These are phyloP conservation scores for Hippotragus niger DNA, from an alignment of 2,113 vertebrate genomes.

Conservation along the genomic window DNA sequence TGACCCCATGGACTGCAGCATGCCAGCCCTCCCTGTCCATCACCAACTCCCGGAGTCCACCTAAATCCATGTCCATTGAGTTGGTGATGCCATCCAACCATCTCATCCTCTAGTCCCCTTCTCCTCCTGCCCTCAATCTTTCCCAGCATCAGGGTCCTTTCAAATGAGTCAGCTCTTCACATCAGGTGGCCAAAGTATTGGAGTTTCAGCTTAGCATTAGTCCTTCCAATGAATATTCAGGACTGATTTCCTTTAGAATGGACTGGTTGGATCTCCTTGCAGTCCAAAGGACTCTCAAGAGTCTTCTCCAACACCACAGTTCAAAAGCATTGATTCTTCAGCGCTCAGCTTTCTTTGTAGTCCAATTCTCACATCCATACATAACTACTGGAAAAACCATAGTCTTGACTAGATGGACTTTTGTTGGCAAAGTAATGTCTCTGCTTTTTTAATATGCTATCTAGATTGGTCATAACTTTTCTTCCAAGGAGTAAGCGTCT, in stretches of 20 bases:
- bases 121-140: not conserved
- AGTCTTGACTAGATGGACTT: not conserved
- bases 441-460: not conserved
- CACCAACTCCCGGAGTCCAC: not conserved
- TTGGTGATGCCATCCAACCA: not conserved
- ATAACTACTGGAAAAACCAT: not conserved
- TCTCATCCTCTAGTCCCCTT: not conserved
- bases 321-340: not conserved
- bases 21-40: not conserved
- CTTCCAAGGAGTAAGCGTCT: no score
- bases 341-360: rapidly evolving
- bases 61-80: not conserved
- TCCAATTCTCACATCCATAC: not conserved
- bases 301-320: not conserved
- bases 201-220: not conserved
- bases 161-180: not conserved
- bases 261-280: not conserved
- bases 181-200: not conserved
- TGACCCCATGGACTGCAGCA: not conserved
- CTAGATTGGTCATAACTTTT: no score
- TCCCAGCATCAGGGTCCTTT: not conserved
- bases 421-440: not conserved
- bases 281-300: not conserved
- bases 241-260: not conserved
- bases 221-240: not conserved